Percentiles rank a stretch among this genome's conserved stretches.
These are phyloP conservation scores for Plebejus argus DNA, from an alignment of 2,888 invertebrate species.

Conservation along the genomic window DNA sequence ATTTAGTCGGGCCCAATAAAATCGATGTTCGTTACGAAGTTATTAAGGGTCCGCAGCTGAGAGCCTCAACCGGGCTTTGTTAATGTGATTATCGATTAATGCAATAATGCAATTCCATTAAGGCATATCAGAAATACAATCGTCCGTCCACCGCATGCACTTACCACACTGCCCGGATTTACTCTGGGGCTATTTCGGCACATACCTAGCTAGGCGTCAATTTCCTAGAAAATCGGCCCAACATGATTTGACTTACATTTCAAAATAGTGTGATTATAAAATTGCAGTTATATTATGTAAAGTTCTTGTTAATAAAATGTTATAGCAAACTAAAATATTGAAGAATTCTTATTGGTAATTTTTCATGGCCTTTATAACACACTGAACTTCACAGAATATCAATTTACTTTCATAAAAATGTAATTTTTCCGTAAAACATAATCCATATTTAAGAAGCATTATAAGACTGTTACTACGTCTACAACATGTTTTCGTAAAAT, in stretches of 20 bases:
- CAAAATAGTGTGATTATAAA: neutral
- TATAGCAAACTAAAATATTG: too few species aligned
- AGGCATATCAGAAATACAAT: conserved; percentile 20
- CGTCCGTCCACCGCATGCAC: neutral
- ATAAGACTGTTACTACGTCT: neutral
- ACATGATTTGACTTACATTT: too few species aligned
- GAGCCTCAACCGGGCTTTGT: neutral
- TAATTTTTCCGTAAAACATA: neutral
- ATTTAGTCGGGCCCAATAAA: neutral
- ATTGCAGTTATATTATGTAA: neutral
- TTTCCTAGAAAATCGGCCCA: neutral
- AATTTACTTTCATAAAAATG: neutral
- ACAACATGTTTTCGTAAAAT: conserved; percentile 32
- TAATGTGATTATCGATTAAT: conserved; percentile 15
- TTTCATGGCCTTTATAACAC: too few species aligned
- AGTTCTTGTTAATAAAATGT: too few species aligned
- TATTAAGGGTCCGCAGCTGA: neutral
- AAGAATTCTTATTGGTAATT: too few species aligned
- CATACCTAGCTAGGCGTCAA: neutral
- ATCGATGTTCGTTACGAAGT: conserved; percentile 9
- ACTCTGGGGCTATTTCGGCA: neutral
- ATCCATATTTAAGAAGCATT: neutral
- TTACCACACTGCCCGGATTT: neutral
- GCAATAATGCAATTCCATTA: conserved; percentile 23
- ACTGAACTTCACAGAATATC: neutral